phyloP scores from a whole-genome alignment of 2,113 vertebrate species.

The Aplodontia rufa region DNA sequence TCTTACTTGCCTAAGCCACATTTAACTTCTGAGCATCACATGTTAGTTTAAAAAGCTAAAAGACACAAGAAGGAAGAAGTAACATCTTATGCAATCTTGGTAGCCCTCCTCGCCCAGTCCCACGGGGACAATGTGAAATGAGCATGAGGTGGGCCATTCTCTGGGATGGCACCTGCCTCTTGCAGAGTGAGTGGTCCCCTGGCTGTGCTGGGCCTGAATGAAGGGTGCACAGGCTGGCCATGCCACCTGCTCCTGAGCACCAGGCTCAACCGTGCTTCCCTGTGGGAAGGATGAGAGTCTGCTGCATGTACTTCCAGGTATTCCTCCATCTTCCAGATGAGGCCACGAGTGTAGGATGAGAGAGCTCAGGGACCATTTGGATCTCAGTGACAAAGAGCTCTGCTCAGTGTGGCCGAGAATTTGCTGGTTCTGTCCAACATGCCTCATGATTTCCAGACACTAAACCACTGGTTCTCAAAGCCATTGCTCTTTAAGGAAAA shows the following conservation, averaged over 20 bases:
- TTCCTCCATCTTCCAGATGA: not conserved
- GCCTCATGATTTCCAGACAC: not conserved
- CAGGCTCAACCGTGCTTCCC: not conserved
- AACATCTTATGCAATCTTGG: not conserved
- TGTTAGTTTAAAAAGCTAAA: not conserved
- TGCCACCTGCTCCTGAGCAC: not conserved
- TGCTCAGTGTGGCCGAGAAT: accelerated
- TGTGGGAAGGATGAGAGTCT: accelerated
- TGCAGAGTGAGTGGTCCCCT: no score
- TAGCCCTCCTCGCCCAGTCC: accelerated
- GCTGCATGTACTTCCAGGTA: accelerated
- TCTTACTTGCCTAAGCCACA: accelerated
- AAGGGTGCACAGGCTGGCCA: not conserved
- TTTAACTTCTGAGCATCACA: not conserved
- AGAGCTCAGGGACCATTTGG: not conserved
- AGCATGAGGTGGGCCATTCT: accelerated
- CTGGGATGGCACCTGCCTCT: no score
- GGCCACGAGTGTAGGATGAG: not conserved
- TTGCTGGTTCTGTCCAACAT: not conserved
- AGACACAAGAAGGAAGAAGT: not conserved
- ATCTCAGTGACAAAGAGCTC: not conserved
- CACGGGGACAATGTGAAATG: not conserved
- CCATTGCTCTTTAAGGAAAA: not conserved
- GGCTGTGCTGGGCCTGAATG: no score
- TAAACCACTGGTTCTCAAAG: not conserved